Evolutionary conservation across 2,113 vertebrate genomes (phyloP), one percentile per base, ranked within the genome.

Genomic region (Camarhynchus parvulus): DNA sequence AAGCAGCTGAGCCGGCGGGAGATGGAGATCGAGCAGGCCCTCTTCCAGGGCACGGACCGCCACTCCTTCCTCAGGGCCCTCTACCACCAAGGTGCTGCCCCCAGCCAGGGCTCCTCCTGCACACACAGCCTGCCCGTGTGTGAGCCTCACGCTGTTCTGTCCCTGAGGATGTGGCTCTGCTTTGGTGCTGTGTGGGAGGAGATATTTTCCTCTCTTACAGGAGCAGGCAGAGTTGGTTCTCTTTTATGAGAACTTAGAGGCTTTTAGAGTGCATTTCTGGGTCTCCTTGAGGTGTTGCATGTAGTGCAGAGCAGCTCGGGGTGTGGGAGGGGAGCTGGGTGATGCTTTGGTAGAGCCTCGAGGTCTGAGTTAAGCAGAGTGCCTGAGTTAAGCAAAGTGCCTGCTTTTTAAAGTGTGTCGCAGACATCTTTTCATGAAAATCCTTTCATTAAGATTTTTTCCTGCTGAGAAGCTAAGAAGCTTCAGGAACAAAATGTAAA

Each of bases 1-100:
- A 98, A 97, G 46, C 98, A 98, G 19, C 98, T 99, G 86, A 99
- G 98, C 50, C 98, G 99, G 2, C 95, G 99, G 28, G 99, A 99
- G 98, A 99, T 99, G 98, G 99, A 99, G 97, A 99, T 99, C 17
- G 99, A 99, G 86, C 98, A 96, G 4, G 98, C 99, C 5, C 98
- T 99, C 68, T 99, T 99, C 92, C 99, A 99, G 84, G 99, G 99
- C 28, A 98, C 91, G 9, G 99, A 99, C 78, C 98, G 99, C 1
- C 98, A 97, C 62, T 97, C 98, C 64, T 99, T 99, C 95, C 98
- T 99, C 58, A 93, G 98, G 17, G 98, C 99, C 0, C 99, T 99
- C 78, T 99, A 99, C 97, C 99, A 99, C 42, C 95, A 98, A 98
- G 99, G 99, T 99, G 83, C 7, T 72, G 74, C 61, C 50, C 75